Evolutionary conservation across 2,113 vertebrate species (phyloP).

Genomic region (Oryzias curvinotus): DNA sequence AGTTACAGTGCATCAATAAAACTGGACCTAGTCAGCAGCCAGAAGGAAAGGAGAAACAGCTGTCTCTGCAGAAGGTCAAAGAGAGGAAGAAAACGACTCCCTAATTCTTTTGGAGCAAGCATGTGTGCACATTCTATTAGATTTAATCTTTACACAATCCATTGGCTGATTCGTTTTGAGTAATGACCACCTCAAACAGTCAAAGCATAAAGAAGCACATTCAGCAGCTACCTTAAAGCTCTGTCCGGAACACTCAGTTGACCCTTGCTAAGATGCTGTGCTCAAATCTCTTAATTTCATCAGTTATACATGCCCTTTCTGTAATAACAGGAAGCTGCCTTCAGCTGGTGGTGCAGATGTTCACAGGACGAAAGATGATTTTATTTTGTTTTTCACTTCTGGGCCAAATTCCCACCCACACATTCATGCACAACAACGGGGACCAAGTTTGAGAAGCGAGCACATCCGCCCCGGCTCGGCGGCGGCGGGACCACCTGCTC

Average conservation of each 20-base stretch:
- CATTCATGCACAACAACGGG: constrained; percentile 19
- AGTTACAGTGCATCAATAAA: constrained; percentile 73
- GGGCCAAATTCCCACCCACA: constrained; percentile 47
- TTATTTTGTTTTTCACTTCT: constrained; percentile 14
- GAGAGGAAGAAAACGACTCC: constrained; percentile 53
- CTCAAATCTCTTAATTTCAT: constrained; percentile 23
- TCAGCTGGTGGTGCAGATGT: constrained; percentile 56
- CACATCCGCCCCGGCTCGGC: constrained; percentile 46
- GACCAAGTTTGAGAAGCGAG: constrained; percentile 22
- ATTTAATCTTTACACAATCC: constrained; percentile 19
- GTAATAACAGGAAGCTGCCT: constrained; percentile 48
- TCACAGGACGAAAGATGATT: constrained; percentile 25
- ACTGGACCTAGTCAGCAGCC: constrained; percentile 49
- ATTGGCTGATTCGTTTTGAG: constrained; percentile 15
- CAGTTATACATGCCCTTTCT: constrained; percentile 29
- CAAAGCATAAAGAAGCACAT: constrained; percentile 25
- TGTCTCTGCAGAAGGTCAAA: constrained; percentile 62
- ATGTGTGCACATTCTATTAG: constrained; percentile 7
- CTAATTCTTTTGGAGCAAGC: constrained; percentile 20
- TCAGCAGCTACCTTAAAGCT: constrained; percentile 32
- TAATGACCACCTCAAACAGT: constrained; percentile 18
- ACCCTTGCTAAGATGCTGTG: constrained; percentile 20
- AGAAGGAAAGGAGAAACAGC: constrained; percentile 63
- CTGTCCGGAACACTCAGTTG: constrained; percentile 11
- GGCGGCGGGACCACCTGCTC: constrained; percentile 66